phyloP scores from a whole-genome alignment of 2,113 vertebrate genomes.

The Tonatia bakeri region DNA sequence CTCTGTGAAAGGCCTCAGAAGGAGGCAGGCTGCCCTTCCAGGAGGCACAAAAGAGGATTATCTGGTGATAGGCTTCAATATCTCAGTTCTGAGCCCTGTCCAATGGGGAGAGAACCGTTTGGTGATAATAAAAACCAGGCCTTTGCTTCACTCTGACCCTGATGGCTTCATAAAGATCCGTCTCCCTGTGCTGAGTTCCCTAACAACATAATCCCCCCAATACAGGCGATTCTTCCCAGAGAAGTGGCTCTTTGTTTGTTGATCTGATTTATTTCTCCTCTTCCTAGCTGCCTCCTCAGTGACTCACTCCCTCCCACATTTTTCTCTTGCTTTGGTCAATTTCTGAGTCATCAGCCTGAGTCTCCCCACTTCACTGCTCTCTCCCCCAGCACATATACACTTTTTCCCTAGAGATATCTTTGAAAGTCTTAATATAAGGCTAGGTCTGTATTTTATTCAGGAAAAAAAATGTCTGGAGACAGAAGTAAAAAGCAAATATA shows the following conservation, averaged over 20 bases:
- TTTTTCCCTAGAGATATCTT: not conserved
- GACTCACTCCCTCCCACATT: not conserved
- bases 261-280: slow-evolving; percentile 60
- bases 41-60: slow-evolving; percentile 71
- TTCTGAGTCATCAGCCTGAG: not conserved
- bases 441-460: not conserved
- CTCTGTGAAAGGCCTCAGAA: slow-evolving; percentile 57
- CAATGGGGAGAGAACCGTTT: slow-evolving; percentile 59
- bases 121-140: slow-evolving; percentile 73
- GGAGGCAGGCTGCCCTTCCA: slow-evolving; percentile 55
- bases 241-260: slow-evolving; percentile 73
- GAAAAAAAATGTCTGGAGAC: not conserved
- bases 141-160: slow-evolving; percentile 67
- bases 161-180: slow-evolving; percentile 71
- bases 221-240: slow-evolving; percentile 69
- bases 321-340: not conserved
- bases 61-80: slow-evolving; percentile 76
- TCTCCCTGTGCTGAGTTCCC: slow-evolving; percentile 66
- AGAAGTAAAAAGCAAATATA: slow-evolving; percentile 13
- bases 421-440: not conserved
- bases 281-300: not conserved
- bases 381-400: not conserved
- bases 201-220: slow-evolving; percentile 72
- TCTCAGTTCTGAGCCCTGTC: slow-evolving; percentile 74
- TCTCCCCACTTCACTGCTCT: not conserved